Conservation (phyloP, 2,797 vertebrate genomes). For the Micrastur ruficollis region DNA sequence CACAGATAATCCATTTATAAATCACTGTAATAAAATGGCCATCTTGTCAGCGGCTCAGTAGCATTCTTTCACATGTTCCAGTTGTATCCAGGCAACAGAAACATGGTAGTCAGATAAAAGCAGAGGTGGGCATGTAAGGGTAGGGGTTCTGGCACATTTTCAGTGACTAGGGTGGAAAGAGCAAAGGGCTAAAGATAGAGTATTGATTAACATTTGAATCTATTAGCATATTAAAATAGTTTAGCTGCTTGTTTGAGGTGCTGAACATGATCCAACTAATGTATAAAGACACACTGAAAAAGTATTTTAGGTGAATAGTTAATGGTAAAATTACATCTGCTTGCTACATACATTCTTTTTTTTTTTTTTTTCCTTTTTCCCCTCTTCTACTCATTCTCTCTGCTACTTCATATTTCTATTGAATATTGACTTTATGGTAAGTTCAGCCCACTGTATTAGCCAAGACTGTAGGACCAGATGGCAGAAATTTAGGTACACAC, state of each 20-base stretch:
- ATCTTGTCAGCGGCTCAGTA: slow-evolving; percentile 39
- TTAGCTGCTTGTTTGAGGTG: neutral
- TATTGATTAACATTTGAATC: neutral
- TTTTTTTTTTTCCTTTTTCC: neutral
- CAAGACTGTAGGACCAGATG: neutral
- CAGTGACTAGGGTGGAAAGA: neutral
- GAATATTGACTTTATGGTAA: neutral
- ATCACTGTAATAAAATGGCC: slow-evolving; percentile 45
- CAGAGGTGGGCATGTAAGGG: neutral
- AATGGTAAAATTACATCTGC: neutral
- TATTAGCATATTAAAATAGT: neutral
- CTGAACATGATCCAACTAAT: neutral
- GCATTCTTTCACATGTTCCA: slow-evolving; percentile 23
- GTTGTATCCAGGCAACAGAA: slow-evolving; percentile 67
- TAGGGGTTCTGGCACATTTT: neutral
- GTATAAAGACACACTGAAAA: neutral
- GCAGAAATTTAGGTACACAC: neutral
- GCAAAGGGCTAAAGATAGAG: neutral
- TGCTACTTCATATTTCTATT: neutral
- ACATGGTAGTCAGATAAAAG: neutral
- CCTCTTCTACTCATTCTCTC: neutral
- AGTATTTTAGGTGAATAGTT: neutral
- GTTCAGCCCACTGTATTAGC: neutral
- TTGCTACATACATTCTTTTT: neutral
- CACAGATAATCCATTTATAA: slow-evolving; percentile 57